Percentiles rank a stretch among this genome's conserved stretches.
phyloP scores from a whole-genome alignment of 2,888 invertebrate species.

The Apeira syringaria region DNA sequence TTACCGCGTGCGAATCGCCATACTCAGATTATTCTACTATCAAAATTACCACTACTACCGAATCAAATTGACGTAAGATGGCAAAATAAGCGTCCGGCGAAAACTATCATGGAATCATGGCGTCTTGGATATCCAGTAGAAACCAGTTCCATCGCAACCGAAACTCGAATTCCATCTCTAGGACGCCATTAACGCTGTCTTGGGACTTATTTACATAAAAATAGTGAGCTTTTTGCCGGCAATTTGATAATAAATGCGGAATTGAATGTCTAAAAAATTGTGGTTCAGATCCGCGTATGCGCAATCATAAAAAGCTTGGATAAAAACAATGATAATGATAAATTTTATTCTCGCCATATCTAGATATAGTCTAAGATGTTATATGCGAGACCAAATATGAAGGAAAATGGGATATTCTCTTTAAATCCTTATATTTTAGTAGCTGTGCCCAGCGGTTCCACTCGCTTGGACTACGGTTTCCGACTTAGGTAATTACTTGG shows the following conservation, averaged over 20 bases:
- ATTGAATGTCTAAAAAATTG: slow-evolving; percentile 2
- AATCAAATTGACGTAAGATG: not conserved
- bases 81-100: slow-evolving; percentile 1
- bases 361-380: too few relatives aligned
- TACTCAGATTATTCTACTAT: too few relatives aligned
- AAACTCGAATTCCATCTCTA: slow-evolving; percentile 9
- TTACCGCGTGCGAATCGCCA: too few relatives aligned
- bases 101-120: slow-evolving; percentile 5
- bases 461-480: too few relatives aligned
- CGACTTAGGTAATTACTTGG: too few relatives aligned
- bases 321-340: slow-evolving; percentile 11
- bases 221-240: slow-evolving; percentile 13
- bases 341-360: slow-evolving; percentile 5
- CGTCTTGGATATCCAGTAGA: slow-evolving; percentile 4
- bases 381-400: too few relatives aligned
- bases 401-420: too few relatives aligned
- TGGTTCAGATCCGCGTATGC: slow-evolving; percentile 11
- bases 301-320: slow-evolving; percentile 7
- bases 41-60: too few relatives aligned
- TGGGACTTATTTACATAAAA: slow-evolving; percentile 17
- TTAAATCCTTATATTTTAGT: too few relatives aligned
- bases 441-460: too few relatives aligned
- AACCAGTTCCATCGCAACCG: slow-evolving; percentile 14
- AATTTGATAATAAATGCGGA: slow-evolving; percentile 5
- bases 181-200: slow-evolving; percentile 8